Percentiles rank a stretch among this genome's conserved stretches.
Conservation (phyloP, 1,140 invertebrate species). For the Pseudachorutes palmiensis region DNA sequence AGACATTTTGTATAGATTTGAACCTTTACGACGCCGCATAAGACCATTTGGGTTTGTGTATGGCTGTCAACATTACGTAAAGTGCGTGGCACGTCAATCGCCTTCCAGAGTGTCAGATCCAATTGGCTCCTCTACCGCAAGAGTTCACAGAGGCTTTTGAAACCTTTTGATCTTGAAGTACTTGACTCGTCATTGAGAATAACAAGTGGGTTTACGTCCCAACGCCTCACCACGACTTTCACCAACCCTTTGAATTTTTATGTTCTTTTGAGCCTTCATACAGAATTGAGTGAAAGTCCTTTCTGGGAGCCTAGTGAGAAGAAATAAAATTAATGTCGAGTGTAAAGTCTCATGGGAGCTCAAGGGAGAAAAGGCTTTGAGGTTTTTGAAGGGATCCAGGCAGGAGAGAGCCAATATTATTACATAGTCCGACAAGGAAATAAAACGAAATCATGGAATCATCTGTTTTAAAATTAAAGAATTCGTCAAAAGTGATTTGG, state of each 20-base stretch:
- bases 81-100: too few species aligned
- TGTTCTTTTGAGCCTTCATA: not conserved
- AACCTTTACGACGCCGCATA: not conserved
- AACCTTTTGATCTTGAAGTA: not conserved
- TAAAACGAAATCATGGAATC: constrained; percentile 17
- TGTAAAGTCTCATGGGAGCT: constrained; percentile 24
- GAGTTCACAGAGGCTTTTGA: too few species aligned
- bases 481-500: constrained; percentile 30
- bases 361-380: constrained; percentile 10
- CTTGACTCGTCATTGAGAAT: too few species aligned
- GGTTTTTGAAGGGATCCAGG: constrained; percentile 2
- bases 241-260: constrained; percentile 7
- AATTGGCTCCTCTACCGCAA: too few species aligned
- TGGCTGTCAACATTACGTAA: too few species aligned
- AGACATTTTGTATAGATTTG: not conserved
- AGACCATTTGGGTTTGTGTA: too few species aligned
- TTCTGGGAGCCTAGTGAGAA: too few species aligned
- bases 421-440: too few species aligned
- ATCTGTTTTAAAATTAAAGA: constrained; percentile 30
- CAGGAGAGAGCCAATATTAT: too few species aligned
- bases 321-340: constrained; percentile 11
- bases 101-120: too few species aligned
- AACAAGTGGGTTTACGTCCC: too few species aligned
- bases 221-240: not conserved
- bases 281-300: too few species aligned